Conservation (phyloP, 2,113 vertebrate genomes). For the Burhinus oedicnemus region DNA sequence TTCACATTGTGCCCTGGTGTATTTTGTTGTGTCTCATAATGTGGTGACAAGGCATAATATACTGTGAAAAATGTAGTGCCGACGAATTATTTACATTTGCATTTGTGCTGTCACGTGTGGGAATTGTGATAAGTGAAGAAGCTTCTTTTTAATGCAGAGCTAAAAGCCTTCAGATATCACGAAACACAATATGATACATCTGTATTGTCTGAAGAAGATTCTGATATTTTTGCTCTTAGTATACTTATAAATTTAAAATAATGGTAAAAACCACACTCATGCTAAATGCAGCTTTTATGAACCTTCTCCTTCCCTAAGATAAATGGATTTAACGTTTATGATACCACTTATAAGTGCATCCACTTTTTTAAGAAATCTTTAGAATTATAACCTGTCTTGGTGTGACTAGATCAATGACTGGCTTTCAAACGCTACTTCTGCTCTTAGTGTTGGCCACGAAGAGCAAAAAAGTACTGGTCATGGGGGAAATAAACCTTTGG, state of each 20-base stretch:
- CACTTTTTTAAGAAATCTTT: not conserved
- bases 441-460: not conserved
- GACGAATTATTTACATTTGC: not conserved
- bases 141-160: not conserved
- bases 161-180: conserved; percentile 1
- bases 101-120: not conserved
- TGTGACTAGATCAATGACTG: not conserved
- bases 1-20: not conserved
- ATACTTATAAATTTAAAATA: not conserved
- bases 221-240: not conserved
- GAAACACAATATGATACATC: not conserved
- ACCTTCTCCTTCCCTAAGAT: not conserved
- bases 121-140: not conserved
- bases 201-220: not conserved
- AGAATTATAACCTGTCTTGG: not conserved
- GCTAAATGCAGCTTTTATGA: conserved; percentile 7
- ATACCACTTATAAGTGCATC: not conserved
- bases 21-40: not conserved
- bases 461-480: not conserved
- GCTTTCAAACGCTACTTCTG: not conserved
- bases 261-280: not conserved
- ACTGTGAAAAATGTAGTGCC: not conserved
- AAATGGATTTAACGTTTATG: not conserved
- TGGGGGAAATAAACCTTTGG: not conserved
- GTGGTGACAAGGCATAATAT: not conserved